Percentiles rank a stretch among this genome's conserved stretches.
phyloP scores from a whole-genome alignment of 2,113 vertebrate species.

The Leptocoma aspasia region DNA sequence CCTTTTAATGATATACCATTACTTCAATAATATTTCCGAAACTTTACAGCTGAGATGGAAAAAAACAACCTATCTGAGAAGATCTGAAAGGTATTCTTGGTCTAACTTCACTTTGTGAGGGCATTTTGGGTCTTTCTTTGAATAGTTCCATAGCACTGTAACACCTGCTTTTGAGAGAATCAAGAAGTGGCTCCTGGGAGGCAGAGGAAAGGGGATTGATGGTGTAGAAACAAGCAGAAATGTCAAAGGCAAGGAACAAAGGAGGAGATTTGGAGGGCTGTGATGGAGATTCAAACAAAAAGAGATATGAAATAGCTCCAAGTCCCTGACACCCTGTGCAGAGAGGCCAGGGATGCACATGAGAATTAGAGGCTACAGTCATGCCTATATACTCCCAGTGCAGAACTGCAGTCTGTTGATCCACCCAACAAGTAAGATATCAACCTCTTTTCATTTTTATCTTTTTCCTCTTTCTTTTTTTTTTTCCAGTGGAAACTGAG shows the following conservation, averaged over 20 bases:
- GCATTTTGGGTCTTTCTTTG: background rate
- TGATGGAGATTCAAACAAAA: background rate
- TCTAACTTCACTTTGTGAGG: background rate
- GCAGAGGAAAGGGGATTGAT: background rate
- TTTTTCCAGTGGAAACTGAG: background rate
- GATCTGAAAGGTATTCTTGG: background rate
- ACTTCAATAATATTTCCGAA: background rate
- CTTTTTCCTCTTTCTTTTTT: background rate
- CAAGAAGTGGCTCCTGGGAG: background rate
- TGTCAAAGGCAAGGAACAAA: background rate
- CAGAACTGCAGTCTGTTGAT: background rate
- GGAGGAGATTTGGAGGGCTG: background rate
- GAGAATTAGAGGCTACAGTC: background rate
- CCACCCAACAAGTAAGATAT: background rate
- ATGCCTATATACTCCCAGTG: background rate
- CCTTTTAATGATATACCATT: background rate
- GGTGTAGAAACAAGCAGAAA: background rate
- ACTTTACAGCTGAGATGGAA: background rate
- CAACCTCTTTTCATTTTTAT: background rate
- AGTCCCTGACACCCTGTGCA: background rate
- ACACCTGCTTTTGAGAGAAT: background rate
- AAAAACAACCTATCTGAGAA: background rate
- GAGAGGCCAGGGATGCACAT: background rate
- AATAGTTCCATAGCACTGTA: background rate
- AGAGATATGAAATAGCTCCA: background rate